Conservation (phyloP, 2,113 vertebrate genomes). For the Okapia johnstoni region DNA sequence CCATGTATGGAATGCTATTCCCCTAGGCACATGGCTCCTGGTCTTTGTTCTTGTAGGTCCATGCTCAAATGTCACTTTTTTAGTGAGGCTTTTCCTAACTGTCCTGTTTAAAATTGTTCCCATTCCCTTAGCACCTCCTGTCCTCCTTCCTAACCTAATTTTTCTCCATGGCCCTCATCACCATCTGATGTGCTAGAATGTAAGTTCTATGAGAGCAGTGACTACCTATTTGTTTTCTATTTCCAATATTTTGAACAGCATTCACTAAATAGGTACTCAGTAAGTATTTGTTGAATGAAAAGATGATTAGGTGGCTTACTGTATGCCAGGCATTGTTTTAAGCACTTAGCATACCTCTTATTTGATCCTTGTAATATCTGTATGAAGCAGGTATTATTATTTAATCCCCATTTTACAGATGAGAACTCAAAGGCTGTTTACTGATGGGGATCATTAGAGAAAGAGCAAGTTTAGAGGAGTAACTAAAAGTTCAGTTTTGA, state of each 20-base stretch:
- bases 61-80: neutral
- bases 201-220: neutral
- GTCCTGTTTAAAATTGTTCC: neutral
- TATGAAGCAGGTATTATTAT: neutral
- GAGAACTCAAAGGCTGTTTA: neutral
- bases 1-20: neutral
- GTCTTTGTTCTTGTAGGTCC: neutral
- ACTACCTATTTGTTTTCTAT: neutral
- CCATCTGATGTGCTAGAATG: neutral
- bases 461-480: neutral
- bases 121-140: neutral
- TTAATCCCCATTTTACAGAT: neutral
- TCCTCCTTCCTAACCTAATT: neutral
- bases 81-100: neutral
- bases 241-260: neutral
- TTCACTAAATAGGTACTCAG: neutral
- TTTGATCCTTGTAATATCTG: neutral
- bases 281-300: conserved; percentile 25
- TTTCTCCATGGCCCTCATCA: neutral
- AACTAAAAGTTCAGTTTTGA: neutral
- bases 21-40: neutral
- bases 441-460: neutral
- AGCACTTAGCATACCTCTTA: neutral
- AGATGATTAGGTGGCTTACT: neutral
- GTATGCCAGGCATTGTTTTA: neutral